These are phyloP conservation scores for Meda fulgida DNA, from an alignment of 2,797 vertebrate species.

Conservation along the genomic window DNA sequence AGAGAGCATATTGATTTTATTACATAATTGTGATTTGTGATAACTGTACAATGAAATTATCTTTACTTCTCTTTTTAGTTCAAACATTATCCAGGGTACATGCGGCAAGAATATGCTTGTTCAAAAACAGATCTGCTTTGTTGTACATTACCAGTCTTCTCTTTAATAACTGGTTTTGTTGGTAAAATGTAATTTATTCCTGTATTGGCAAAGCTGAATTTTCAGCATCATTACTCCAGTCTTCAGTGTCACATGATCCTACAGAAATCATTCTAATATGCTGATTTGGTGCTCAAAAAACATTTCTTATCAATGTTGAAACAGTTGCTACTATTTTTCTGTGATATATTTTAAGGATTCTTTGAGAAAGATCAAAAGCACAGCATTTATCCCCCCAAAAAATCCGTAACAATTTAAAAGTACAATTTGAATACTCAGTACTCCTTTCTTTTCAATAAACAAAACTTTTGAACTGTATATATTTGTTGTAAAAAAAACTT, in stretches of 20 bases:
- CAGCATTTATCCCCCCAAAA: too few relatives aligned
- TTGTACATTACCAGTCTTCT: neutral
- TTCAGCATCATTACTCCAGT: neutral
- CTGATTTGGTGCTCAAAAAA: neutral
- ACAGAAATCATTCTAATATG: neutral
- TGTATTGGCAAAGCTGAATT: neutral
- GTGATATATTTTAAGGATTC: neutral
- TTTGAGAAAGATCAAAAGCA: neutral
- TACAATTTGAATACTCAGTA: too few relatives aligned
- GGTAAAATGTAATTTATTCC: neutral
- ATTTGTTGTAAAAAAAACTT: neutral
- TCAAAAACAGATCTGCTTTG: neutral
- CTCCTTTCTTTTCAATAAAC: neutral
- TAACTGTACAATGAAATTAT: neutral
- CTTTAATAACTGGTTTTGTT: neutral
- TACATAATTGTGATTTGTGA: neutral
- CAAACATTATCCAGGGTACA: neutral
- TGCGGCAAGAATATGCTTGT: neutral
- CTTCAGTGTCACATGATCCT: neutral
- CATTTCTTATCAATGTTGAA: neutral
- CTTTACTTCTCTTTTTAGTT: neutral
- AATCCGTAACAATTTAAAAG: too few relatives aligned
- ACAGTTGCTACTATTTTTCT: too few relatives aligned
- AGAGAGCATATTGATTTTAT: neutral
- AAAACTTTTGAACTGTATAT: neutral